These are phyloP conservation scores for Drosophila mercatorum DNA, from an alignment of 2,888 invertebrate genomes.

Conservation along the genomic window DNA sequence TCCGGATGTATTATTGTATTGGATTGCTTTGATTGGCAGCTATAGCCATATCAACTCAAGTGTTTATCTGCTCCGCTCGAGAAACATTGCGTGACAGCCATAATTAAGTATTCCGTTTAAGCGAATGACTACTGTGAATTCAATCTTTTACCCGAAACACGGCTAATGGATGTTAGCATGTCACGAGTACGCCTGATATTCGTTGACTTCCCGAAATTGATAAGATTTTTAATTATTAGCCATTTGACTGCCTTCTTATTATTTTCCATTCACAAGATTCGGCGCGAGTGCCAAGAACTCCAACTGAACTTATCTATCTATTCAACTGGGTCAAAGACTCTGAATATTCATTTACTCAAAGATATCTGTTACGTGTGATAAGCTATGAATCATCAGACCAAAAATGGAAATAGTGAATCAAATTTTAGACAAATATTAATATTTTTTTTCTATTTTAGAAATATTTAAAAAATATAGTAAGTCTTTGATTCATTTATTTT, in stretches of 20 bases:
- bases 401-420: too few species aligned
- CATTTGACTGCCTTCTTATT: slow-evolving; percentile 25
- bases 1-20: slow-evolving; percentile 34
- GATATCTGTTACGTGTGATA: neutral
- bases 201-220: slow-evolving; percentile 30
- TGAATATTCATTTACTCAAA: slow-evolving; percentile 1
- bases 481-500: too few species aligned
- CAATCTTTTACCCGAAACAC: slow-evolving; percentile 33
- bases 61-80: slow-evolving; percentile 27
- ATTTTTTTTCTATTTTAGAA: too few species aligned
- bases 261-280: slow-evolving; percentile 17
- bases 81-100: slow-evolving; percentile 42
- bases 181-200: slow-evolving; percentile 27
- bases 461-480: too few species aligned
- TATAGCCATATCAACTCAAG: slow-evolving; percentile 13
- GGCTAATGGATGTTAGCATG: slow-evolving; percentile 32
- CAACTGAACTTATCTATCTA: slow-evolving; percentile 26
- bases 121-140: slow-evolving; percentile 12
- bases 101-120: slow-evolving; percentile 47
- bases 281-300: neutral
- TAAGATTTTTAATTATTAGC: slow-evolving; percentile 70
- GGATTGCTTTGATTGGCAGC: slow-evolving; percentile 29
- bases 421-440: too few species aligned
- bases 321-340: slow-evolving; percentile 1
- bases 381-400: neutral